phyloP scores from a whole-genome alignment of 2,113 vertebrate species.

The Pluvialis apricaria region DNA sequence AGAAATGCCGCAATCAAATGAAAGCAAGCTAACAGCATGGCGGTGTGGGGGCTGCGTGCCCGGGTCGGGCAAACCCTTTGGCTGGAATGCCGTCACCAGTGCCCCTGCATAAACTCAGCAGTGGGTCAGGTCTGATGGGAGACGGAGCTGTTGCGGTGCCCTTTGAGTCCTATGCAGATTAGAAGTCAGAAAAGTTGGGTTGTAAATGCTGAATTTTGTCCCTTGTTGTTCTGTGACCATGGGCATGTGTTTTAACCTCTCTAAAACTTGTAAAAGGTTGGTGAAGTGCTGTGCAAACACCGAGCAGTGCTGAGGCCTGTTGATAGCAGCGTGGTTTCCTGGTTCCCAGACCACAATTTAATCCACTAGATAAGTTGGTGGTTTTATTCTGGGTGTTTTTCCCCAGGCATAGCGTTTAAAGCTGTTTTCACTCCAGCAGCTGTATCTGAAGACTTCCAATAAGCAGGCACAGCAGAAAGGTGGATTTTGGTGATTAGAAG shows the following conservation, averaged over 20 bases:
- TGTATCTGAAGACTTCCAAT: not conserved
- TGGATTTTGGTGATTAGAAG: not conserved
- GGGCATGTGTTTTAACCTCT: not conserved
- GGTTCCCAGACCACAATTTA: not conserved
- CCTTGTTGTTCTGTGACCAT: not conserved
- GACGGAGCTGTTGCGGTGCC: not conserved
- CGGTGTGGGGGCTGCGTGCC: not conserved
- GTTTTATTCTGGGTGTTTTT: not conserved
- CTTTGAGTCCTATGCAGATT: not conserved
- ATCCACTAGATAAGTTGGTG: not conserved
- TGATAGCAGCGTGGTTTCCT: not conserved
- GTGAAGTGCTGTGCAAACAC: not conserved
- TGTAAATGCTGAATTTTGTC: not conserved
- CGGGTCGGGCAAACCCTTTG: not conserved
- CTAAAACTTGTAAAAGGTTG: not conserved
- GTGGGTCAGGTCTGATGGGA: not conserved
- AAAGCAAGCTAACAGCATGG: not conserved
- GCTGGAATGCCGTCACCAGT: rapidly evolving
- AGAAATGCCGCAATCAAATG: not conserved
- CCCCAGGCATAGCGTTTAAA: not conserved
- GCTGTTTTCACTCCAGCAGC: not conserved
- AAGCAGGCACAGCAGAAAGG: not conserved
- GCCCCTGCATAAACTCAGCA: rapidly evolving
- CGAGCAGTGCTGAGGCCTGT: not conserved
- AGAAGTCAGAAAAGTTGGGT: not conserved